Percentiles rank a stretch among this genome's conserved stretches.
Conservation (phyloP, 1,140 invertebrate species). For the Heliconius melpomene region DNA sequence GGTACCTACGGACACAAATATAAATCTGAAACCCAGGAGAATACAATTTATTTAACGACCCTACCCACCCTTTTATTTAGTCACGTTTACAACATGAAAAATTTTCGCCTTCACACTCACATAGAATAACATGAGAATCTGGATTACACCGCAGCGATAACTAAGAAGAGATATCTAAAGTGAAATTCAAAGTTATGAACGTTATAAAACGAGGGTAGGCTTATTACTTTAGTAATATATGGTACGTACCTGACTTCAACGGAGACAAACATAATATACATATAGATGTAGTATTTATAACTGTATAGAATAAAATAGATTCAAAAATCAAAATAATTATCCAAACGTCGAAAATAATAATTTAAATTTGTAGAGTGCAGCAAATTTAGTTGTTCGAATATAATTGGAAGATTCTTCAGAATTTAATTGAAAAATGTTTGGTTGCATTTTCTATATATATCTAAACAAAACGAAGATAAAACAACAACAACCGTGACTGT, state of each 20-base stretch:
- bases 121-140: conserved; percentile 40
- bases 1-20: conserved; percentile 12
- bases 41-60: conserved; percentile 29
- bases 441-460: not conserved
- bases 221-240: conserved; percentile 2
- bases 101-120: conserved; percentile 45
- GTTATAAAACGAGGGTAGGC: conserved; percentile 11
- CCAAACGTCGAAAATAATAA: not conserved
- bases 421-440: not conserved
- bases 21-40: conserved; percentile 17
- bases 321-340: not conserved
- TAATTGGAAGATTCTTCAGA: not conserved
- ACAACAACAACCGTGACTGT: not conserved
- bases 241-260: not conserved
- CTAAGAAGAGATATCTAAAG: conserved; percentile 23
- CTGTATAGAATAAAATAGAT: too few relatives aligned
- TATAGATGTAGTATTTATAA: too few relatives aligned
- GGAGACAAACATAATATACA: not conserved
- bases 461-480: not conserved
- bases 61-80: conserved; percentile 58
- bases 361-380: too few relatives aligned
- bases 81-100: conserved; percentile 64
- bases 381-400: not conserved
- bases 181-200: conserved; percentile 21
- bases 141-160: conserved; percentile 18